These are phyloP conservation scores for Drosophila pachea DNA, from an alignment of 1,140 invertebrate genomes.

Conservation along the genomic window DNA sequence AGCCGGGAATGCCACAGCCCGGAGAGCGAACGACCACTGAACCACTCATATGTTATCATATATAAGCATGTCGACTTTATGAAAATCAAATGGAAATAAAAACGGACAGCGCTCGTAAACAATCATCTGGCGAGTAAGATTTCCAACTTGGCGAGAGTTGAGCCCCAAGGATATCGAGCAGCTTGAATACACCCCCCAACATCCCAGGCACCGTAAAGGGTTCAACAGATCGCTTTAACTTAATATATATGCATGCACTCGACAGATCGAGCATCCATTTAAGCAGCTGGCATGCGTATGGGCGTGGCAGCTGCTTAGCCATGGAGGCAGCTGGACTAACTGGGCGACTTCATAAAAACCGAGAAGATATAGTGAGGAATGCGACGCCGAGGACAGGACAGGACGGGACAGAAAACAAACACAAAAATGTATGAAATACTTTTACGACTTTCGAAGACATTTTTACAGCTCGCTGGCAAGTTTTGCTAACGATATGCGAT, in stretches of 20 bases:
- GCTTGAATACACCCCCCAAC: background rate
- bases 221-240: too few relatives aligned
- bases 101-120: slow-evolving; percentile 72
- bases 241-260: background rate
- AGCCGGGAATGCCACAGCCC: too few relatives aligned
- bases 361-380: background rate
- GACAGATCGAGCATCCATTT: background rate
- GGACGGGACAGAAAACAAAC: background rate
- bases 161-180: background rate
- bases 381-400: too few relatives aligned
- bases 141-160: slow-evolving; percentile 40
- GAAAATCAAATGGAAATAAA: slow-evolving; percentile 77
- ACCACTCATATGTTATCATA: slow-evolving; percentile 47
- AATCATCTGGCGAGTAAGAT: slow-evolving; percentile 65
- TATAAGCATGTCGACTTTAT: slow-evolving; percentile 75
- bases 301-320: slow-evolving; percentile 42
- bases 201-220: background rate
- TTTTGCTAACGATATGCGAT: slow-evolving; percentile 77
- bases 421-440: slow-evolving; percentile 77
- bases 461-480: slow-evolving; percentile 73
- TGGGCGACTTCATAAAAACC: slow-evolving; percentile 60
- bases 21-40: background rate
- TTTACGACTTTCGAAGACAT: slow-evolving; percentile 78
- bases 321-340: slow-evolving; percentile 10
- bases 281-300: background rate